Percentiles rank a stretch among this genome's conserved stretches.
Conservation (phyloP, 53 echinoderm and acorn worm species). For the Echinometra lucunter region DNA sequence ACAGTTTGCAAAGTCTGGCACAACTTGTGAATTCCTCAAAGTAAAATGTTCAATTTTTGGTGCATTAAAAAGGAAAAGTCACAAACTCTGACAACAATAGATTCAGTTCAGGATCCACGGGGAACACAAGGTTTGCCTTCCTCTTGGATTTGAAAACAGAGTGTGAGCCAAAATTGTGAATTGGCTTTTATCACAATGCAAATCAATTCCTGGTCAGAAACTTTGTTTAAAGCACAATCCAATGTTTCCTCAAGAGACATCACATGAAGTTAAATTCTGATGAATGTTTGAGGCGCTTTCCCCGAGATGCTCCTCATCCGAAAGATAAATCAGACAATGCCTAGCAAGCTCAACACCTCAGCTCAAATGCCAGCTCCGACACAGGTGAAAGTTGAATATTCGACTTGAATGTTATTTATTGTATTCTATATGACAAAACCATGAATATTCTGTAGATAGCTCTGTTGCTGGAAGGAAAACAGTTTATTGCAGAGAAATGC, state of each 20-base stretch:
- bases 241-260: not conserved
- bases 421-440: not conserved
- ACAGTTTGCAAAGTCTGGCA: not conserved
- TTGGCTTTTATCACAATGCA: not conserved
- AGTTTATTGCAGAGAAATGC: not conserved
- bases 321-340: not conserved
- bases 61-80: not conserved
- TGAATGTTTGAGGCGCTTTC: not conserved
- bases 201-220: not conserved
- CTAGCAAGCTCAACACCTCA: not conserved
- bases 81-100: conserved; percentile 2
- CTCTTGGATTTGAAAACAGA: not conserved
- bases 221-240: not conserved
- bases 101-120: not conserved
- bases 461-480: not conserved
- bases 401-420: not conserved
- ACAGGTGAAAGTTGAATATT: not conserved
- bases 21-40: not conserved
- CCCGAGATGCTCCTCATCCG: not conserved
- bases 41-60: not conserved
- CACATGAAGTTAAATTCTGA: not conserved
- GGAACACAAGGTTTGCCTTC: conserved; percentile 41
- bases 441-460: conserved; percentile 3
- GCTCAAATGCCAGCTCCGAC: not conserved
- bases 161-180: not conserved